phyloP scores from a whole-genome alignment of 2,113 vertebrate genomes.

The Aix galericulata region DNA sequence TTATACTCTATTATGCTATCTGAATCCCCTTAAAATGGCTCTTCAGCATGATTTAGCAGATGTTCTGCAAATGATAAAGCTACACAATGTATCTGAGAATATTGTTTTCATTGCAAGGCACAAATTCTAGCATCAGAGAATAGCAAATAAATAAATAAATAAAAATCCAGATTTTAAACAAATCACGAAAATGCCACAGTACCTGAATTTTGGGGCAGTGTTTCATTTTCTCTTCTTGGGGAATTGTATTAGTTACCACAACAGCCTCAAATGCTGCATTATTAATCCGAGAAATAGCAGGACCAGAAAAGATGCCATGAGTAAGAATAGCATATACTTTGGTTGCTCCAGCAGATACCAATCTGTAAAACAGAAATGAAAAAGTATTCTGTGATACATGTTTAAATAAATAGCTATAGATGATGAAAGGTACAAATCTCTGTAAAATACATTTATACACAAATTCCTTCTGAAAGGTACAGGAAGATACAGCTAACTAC shows the following conservation, averaged over 20 bases:
- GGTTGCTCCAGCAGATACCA: slow-evolving; percentile 89
- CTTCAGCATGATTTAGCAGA: neutral
- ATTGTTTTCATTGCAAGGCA: neutral
- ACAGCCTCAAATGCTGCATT: slow-evolving; percentile 92
- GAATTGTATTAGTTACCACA: slow-evolving; percentile 96
- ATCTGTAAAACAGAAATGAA: slow-evolving; percentile 64
- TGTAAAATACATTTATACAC: neutral
- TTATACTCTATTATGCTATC: neutral
- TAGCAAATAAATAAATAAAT: neutral
- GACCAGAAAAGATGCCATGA: slow-evolving; percentile 95
- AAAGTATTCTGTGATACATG: neutral
- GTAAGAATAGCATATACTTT: slow-evolving; percentile 97
- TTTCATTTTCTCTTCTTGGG: slow-evolving; percentile 95
- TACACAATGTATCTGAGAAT: neutral
- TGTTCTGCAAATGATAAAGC: neutral
- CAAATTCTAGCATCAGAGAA: neutral
- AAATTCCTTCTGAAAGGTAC: neutral
- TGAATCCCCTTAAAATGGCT: neutral
- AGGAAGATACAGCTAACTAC: neutral
- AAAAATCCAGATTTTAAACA: neutral
- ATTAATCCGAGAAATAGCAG: slow-evolving; percentile 94
- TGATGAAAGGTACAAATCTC: neutral
- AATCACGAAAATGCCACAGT: neutral
- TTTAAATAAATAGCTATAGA: neutral
- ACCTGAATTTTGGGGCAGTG: slow-evolving; percentile 96